Base-by-base conservation (phyloP, 2,888 invertebrate species). In the Diabrotica balteata region DNA sequence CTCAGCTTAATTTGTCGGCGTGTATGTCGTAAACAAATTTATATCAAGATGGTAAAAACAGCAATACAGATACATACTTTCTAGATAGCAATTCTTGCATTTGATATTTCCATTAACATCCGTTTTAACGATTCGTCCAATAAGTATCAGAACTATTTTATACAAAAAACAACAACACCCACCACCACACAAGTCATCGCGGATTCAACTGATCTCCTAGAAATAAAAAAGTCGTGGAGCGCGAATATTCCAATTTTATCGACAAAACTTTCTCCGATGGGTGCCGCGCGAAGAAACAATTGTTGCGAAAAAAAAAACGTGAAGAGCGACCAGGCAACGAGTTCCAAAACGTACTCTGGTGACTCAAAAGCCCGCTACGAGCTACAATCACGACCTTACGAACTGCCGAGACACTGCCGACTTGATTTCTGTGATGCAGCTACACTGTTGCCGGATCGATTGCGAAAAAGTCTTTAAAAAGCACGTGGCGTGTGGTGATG, bases 341-440 rank as follows among this genome's bases (percentile, higher is more conserved):
- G 32, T 32, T 32, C 32, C 32, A 32, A 32, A 51, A 52, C 52
- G 32, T 52, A 42, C 11, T 42, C 4, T 32, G 10, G 49, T 60
- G 52, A 52, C n/a, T 52, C 44, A 60, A 51, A 60, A 32, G 32
- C 4, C 32, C 32, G 32, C 32, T 32, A 32, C 32, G 32, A 32
- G n/a, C 53, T 53, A 61, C 53, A 53, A 50, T 46, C 46, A 45
- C 61, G 61, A 52, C 59, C 50, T 32, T 59, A 54, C 54, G 54
- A 54, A 54, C 54, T 54, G 51, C 22, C 51, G 32, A 60, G 44
- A 53, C 61, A 61, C 51, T 53, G 61, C 46, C 45, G 53, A 53
- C 53, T 53, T 61, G 53, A 61, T 53, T 61, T 53, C 53, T 51
- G 50, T 32, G 11, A 53, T 61, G 61, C 53, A 61, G 17, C n/a